phyloP scores from a whole-genome alignment of 2,888 invertebrate genomes.

The Dryadula phaetusa region DNA sequence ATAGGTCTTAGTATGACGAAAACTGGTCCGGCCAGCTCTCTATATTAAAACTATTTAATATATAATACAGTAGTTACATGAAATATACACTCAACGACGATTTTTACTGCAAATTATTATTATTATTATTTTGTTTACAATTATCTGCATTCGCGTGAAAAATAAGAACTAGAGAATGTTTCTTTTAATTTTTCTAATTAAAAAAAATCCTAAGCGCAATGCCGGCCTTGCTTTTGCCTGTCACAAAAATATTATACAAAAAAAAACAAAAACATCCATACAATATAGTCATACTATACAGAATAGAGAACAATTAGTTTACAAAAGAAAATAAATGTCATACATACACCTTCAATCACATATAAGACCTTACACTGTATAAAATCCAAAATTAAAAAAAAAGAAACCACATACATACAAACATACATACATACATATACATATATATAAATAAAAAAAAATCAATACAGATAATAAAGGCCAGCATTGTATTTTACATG shows the following conservation, averaged over 20 bases:
- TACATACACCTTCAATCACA: neutral
- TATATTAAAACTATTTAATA: constrained; percentile 67
- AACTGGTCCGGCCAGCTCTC: constrained; percentile 67
- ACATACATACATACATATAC: constrained; percentile 2
- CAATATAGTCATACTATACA: neutral
- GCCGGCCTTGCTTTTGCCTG: constrained; percentile 44
- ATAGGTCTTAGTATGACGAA: constrained; percentile 34
- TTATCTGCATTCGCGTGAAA: constrained; percentile 45
- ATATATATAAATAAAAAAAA: neutral
- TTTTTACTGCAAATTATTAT: constrained; percentile 40
- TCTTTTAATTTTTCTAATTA: constrained; percentile 37
- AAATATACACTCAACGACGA: constrained; percentile 49
- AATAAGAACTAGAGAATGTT: constrained; percentile 53
- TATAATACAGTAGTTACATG: constrained; percentile 57
- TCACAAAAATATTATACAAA: neutral
- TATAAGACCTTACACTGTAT: neutral
- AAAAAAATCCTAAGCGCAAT: constrained; percentile 47
- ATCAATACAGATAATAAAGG: constrained; percentile 27
- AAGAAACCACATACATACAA: constrained; percentile 8
- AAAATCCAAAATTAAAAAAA: neutral
- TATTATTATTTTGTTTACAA: constrained; percentile 40
- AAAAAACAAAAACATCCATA: neutral
- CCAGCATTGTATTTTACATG: constrained; percentile 54
- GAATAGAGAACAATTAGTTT: neutral
- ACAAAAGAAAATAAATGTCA: neutral